Base-by-base conservation (phyloP, 2,113 vertebrate species). In the Phoxinus phoxinus region DNA sequence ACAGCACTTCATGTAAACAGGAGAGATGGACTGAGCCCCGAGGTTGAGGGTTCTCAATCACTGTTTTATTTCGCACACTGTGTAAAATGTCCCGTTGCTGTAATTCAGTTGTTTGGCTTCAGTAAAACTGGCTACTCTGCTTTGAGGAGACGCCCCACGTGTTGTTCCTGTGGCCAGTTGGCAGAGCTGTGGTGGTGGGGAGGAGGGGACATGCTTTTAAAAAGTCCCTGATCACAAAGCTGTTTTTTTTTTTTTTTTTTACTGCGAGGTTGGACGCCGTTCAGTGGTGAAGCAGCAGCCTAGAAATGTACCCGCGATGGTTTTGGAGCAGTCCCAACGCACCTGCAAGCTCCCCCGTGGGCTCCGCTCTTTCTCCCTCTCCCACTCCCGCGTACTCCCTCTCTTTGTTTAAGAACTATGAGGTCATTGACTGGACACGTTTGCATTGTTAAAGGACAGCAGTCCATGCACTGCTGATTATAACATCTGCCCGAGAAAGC, bases 391-490 rank as follows among this genome's bases (percentile, higher is more conserved):
- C 61, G 2, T 67, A 84, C 77, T 84, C 65, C 37, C 82, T 85
- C 85, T 86, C 78, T 69, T 85, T 86, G 61, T 85, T 89, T 86
- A 85, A 88, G 85, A 84, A 85, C 89, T 85, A 88, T 91, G 88
- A 92, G 89, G 86, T 93, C 92, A 92, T 92, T 91, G 91, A 85
- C 89, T 91, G 90, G 89, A 92, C 88, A 90, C 74, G 83, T 90
- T 87, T 83, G 85, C 81, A 82, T 91, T 87, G 87, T 87, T 89
- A 90, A 92, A 89, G 81, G 87, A 89, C 80, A 90, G 83, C 32
- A 41, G 59, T 72, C 79, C 85, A 81, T 84, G 53, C 75, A 71
- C 59, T 85, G 30, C 69, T 76, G 79, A 53, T 86, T 86, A 75
- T 61, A 41, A 56, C 67, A 73, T 71, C 78, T 79, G 82, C 67